A percentile compares a stretch with the other conserved stretches of the same genome.
phyloP scores from a whole-genome alignment of 2,113 vertebrate species.

The Indri indri region DNA sequence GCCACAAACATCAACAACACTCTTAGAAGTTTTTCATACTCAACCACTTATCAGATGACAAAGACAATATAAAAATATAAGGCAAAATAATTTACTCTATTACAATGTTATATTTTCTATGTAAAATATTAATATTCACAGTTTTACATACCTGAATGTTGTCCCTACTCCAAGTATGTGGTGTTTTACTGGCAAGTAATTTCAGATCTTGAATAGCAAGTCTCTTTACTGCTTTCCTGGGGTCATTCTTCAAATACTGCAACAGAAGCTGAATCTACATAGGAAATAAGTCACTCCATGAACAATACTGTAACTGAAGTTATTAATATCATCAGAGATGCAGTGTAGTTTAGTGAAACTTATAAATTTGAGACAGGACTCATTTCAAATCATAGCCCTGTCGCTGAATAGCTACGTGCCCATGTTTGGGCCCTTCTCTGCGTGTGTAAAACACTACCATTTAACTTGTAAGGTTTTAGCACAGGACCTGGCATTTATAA shows the following conservation, averaged over 20 bases:
- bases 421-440: background rate
- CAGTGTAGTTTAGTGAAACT: background rate
- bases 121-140: conserved; percentile 19
- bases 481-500: background rate
- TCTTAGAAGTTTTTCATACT: background rate
- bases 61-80: background rate
- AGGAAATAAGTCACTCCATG: background rate
- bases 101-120: background rate
- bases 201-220: conserved; percentile 95
- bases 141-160: conserved; percentile 91
- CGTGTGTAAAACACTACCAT: background rate
- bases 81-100: background rate
- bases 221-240: conserved; percentile 95
- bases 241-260: conserved; percentile 95
- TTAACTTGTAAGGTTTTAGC: background rate
- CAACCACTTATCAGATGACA: background rate
- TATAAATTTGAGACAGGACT: background rate
- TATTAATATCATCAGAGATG: background rate
- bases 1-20: background rate
- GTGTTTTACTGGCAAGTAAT: conserved; percentile 94
- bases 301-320: background rate
- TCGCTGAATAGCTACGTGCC: background rate
- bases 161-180: conserved; percentile 96
- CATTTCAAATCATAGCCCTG: background rate
- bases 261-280: conserved; percentile 94